Evolutionary conservation across 2,888 invertebrate genomes (phyloP).

Genomic region (Physocephala rufipes): DNA sequence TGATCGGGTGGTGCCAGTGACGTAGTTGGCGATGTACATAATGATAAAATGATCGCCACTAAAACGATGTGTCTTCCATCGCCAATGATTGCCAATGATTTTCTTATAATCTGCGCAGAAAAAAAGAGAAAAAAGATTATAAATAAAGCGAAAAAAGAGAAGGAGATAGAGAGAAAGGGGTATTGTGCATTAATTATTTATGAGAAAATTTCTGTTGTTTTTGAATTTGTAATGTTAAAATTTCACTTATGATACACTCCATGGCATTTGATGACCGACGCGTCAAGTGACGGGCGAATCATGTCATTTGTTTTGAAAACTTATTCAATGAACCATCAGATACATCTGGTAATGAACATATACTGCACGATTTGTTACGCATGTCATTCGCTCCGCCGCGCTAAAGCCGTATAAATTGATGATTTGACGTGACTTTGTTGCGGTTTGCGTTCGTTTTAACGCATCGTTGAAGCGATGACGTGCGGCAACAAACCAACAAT

Average conservation of each 20-base stretch:
- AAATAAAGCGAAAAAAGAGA: too few species aligned
- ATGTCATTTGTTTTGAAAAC: too few species aligned
- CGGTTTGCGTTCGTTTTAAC: too few species aligned
- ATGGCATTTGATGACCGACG: not conserved
- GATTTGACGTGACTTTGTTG: too few species aligned
- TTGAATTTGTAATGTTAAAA: slow-evolving; percentile 10
- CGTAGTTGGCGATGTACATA: slow-evolving; percentile 29
- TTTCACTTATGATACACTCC: not conserved
- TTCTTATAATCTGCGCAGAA: slow-evolving; percentile 33
- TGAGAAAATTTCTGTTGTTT: not conserved
- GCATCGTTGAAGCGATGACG: too few species aligned
- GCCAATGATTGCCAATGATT: not conserved
- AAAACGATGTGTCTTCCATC: not conserved
- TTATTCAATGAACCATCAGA: too few species aligned
- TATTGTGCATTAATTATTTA: not conserved
- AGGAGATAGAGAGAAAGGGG: too few species aligned
- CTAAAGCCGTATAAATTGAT: too few species aligned
- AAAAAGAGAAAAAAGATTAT: not conserved
- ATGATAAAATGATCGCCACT: slow-evolving; percentile 1
- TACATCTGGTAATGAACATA: too few species aligned
- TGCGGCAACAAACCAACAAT: too few species aligned
- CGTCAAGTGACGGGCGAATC: not conserved
- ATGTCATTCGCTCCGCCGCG: too few species aligned
- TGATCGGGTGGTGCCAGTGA: slow-evolving; percentile 57
- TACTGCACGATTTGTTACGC: too few species aligned